Base-by-base conservation (phyloP, 2,888 invertebrate genomes). In the Calameuta filiformis region DNA sequence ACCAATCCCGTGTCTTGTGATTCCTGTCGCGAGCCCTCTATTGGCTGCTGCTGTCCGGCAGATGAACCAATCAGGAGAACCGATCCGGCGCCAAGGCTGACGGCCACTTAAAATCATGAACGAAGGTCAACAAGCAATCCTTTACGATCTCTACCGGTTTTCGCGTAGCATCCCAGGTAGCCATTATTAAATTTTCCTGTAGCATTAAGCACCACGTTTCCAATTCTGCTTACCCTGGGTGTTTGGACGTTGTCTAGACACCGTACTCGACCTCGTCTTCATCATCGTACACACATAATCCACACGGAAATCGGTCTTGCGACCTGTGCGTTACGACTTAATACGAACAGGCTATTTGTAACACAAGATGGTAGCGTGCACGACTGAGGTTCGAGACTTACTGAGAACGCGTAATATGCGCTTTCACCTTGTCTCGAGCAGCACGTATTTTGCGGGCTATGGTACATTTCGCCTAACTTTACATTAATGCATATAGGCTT, bases 1-100 rank as follows among this genome's bases (percentile, higher is more conserved):
- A 91, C 90, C 75, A 90, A 85, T 76, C 90, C 91, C 79, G 92
- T 73, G 91, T 93, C 82, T 92, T 93, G 78, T 92, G 92, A 35
- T 73, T 83, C 73, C 79, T 80, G 87, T 86, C 31, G 73, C 9
- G 56, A 23, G 56, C 31, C 12, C 15, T 11, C 76, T 34, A 56
- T 86, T 75, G 87, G 89, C 77, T 56, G 56, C 56, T 56, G 56
- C 89, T 90, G 79, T 87, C 87, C 73, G 88, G 77, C 79, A 88
- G 79, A 89, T 31, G 76, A 37, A 35, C 90, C 90, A 81, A 91
- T 83, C 79, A 91, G 86, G 71, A 91, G 87, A 30, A 90, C 82
- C 82, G 91, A 87, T 82, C 91, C 91, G 79, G 86, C 83, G 79
- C 90, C 91, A 85, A 91, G 90, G 86, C 91, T 91, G 85, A 91